A percentile compares a stretch with the other conserved stretches of the same genome.
Evolutionary conservation across 2,113 vertebrate species (phyloP).

Genomic region (Pholis gunnellus): DNA sequence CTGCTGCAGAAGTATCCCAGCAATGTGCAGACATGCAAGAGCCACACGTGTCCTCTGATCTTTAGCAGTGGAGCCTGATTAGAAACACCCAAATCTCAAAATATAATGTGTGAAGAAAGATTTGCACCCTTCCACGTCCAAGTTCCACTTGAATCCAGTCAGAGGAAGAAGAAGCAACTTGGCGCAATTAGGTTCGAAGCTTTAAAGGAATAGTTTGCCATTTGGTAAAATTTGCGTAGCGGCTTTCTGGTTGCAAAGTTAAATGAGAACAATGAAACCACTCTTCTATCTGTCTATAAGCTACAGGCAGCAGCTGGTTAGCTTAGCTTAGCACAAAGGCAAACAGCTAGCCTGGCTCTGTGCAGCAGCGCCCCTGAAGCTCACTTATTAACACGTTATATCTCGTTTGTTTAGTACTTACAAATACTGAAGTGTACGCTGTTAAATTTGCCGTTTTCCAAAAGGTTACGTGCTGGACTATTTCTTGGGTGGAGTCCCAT

Average conservation of each 20-base stretch:
- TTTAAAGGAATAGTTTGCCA: neutral
- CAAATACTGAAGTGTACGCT: neutral
- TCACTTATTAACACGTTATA: neutral
- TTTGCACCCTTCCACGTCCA: constrained; percentile 1
- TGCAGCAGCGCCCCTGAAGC: neutral
- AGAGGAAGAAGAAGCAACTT: constrained; percentile 33
- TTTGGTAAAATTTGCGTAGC: neutral
- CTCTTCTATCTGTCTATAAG: neutral
- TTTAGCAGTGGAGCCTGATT: constrained; percentile 3
- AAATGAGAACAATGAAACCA: constrained; percentile 5
- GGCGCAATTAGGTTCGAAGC: constrained; percentile 19
- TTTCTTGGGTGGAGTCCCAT: neutral
- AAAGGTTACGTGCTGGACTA: neutral
- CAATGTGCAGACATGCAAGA: constrained; percentile 48
- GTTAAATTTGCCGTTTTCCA: neutral
- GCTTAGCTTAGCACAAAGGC: constrained; percentile 36
- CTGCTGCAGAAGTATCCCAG: constrained; percentile 44
- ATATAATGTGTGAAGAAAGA: constrained; percentile 32
- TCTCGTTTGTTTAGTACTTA: neutral
- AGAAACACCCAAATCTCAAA: constrained; percentile 15
- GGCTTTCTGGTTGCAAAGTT: neutral
- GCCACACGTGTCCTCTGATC: constrained; percentile 40
- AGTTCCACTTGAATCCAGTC: constrained; percentile 37
- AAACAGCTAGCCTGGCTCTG: neutral
- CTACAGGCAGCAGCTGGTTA: neutral